Conservation (phyloP, 2,888 invertebrate species). For the Calliscelio sp. region DNA sequence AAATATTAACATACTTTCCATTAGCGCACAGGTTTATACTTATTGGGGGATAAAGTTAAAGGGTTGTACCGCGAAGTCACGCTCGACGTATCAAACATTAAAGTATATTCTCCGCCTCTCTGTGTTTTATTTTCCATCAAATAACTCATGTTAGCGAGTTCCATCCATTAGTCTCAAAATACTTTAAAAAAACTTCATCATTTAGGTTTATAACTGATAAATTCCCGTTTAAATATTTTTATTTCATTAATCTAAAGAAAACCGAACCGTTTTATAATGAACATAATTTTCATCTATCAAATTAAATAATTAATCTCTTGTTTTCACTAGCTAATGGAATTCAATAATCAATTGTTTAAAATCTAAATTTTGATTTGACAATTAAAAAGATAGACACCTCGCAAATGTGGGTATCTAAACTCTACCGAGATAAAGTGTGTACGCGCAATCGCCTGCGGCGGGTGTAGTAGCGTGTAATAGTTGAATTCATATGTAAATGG, state of each 20-base stretch:
- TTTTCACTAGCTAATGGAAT: too few relatives aligned
- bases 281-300: too few relatives aligned
- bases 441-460: conserved; percentile 64
- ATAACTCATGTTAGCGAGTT: conserved; percentile 46
- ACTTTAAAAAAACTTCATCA: not conserved
- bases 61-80: conserved; percentile 78
- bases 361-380: conserved; percentile 1
- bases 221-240: too few relatives aligned
- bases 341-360: too few relatives aligned
- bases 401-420: conserved; percentile 28
- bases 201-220: not conserved
- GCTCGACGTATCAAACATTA: conserved; percentile 71
- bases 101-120: conserved; percentile 48
- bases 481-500: conserved; percentile 84
- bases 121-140: conserved; percentile 58
- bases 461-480: conserved; percentile 80
- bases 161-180: conserved; percentile 38
- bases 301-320: too few relatives aligned
- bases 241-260: too few relatives aligned
- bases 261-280: too few relatives aligned
- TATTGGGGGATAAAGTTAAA: conserved; percentile 83
- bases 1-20: conserved; percentile 84
- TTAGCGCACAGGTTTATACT: conserved; percentile 83
- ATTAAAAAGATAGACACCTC: conserved; percentile 31
- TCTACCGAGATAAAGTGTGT: conserved; percentile 35